These are phyloP conservation scores for Ptilonorhynchus violaceus DNA, from an alignment of 2,113 vertebrate genomes.

Conservation along the genomic window DNA sequence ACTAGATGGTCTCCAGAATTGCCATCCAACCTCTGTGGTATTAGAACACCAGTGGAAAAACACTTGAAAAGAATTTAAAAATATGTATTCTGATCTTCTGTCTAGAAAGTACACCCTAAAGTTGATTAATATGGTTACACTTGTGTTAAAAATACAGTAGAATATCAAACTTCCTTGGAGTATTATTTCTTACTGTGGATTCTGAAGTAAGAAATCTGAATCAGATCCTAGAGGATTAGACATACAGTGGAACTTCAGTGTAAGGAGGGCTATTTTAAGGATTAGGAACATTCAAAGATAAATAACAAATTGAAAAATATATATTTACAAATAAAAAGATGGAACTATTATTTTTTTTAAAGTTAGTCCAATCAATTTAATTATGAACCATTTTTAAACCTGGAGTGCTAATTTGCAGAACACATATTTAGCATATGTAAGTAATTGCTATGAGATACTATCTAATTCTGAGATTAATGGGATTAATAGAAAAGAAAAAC, in stretches of 20 bases:
- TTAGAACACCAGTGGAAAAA: not conserved
- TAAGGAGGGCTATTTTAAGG: not conserved
- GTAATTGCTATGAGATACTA: constrained; percentile 1
- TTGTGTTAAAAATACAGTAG: not conserved
- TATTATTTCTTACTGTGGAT: not conserved
- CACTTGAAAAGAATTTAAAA: not conserved
- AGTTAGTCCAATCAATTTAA: not conserved
- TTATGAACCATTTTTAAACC: not conserved
- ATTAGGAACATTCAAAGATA: not conserved
- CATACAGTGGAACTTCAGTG: not conserved
- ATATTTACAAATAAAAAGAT: not conserved
- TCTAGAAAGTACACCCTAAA: not conserved
- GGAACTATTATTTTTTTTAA: not conserved
- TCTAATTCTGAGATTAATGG: not conserved
- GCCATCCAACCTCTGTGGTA: not conserved
- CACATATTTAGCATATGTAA: not conserved
- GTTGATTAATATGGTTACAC: not conserved
- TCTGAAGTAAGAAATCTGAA: too few relatives aligned
- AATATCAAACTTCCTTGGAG: not conserved
- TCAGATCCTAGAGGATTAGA: not conserved
- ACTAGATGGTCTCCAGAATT: not conserved
- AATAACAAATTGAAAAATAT: not conserved
- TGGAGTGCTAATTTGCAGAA: not conserved
- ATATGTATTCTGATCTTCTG: not conserved
- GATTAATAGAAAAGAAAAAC: constrained; percentile 12